Percentiles rank a stretch among this genome's conserved stretches.
Conservation (phyloP, 2,888 invertebrate species). For the Pyrochroa serraticornis region DNA sequence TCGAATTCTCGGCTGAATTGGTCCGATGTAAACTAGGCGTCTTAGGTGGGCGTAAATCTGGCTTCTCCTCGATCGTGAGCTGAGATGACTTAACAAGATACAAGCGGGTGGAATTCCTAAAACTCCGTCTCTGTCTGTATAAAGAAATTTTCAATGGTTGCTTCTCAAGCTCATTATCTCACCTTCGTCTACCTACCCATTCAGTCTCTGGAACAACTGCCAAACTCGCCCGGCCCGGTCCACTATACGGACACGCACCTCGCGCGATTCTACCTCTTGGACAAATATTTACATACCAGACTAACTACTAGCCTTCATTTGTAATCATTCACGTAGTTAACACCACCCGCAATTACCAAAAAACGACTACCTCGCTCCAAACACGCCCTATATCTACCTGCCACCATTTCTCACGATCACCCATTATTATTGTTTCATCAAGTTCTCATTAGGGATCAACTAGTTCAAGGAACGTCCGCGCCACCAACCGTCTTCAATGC, state of each 20-base stretch:
- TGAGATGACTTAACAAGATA: constrained; percentile 59
- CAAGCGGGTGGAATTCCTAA: constrained; percentile 56
- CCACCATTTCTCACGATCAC: constrained; percentile 21
- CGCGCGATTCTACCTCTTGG: constrained; percentile 47
- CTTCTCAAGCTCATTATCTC: constrained; percentile 57
- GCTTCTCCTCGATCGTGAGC: constrained; percentile 46
- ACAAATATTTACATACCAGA: constrained; percentile 56
- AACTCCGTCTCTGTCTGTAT: constrained; percentile 46
- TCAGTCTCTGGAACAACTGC: constrained; percentile 48
- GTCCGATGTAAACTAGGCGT: constrained; percentile 35
- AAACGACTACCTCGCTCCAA: constrained; percentile 29
- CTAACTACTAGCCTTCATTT: constrained; percentile 49
- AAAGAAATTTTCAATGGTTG: constrained; percentile 33
- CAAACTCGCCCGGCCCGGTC: constrained; percentile 51
- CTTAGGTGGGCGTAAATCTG: constrained; percentile 37
- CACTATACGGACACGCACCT: constrained; percentile 30
- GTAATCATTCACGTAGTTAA: constrained; percentile 47
- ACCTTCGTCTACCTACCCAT: constrained; percentile 56
- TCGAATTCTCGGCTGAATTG: constrained; percentile 15
- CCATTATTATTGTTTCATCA: constrained; percentile 6
- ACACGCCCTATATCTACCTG: constrained; percentile 33
- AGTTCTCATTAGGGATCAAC: constrained; percentile 4
- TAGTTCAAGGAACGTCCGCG: too few species aligned
- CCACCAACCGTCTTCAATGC: too few species aligned
- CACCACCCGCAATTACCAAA: constrained; percentile 43